phyloP scores from a whole-genome alignment of 2,113 vertebrate genomes.

The Pseudorectes ferrugineus region DNA sequence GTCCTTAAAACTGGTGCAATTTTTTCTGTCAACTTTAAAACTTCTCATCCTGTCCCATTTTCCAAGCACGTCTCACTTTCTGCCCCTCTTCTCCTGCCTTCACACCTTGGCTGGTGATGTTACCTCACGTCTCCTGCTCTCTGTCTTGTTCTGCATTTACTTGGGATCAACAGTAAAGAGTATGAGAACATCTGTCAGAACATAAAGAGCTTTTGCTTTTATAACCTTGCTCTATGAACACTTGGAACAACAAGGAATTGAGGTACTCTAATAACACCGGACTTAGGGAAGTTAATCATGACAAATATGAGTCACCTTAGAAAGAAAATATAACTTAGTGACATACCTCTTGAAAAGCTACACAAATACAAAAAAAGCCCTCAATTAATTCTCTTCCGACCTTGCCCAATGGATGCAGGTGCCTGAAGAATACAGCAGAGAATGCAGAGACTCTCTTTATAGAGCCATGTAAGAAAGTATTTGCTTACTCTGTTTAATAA shows the following conservation, averaged over 20 bases:
- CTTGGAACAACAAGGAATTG: not conserved
- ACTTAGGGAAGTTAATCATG: not conserved
- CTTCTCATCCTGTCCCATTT: not conserved
- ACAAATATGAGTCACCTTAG: not conserved
- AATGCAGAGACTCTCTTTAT: not conserved
- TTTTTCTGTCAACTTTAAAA: not conserved
- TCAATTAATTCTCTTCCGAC: not conserved
- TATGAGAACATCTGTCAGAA: not conserved
- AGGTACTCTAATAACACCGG: not conserved
- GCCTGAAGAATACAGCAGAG: not conserved
- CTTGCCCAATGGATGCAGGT: not conserved
- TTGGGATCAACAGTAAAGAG: not conserved
- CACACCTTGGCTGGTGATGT: not conserved
- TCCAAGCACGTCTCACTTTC: not conserved
- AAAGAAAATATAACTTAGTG: not conserved
- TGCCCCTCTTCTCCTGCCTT: not conserved
- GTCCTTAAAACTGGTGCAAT: not conserved
- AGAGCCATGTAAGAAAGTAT: not conserved
- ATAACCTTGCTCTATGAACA: not conserved
- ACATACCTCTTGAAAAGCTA: not conserved
- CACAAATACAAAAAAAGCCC: not conserved
- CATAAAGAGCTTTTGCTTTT: not conserved
- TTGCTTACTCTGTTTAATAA: conserved; percentile 92
- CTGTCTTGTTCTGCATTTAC: not conserved
- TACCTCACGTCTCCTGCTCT: not conserved